Evolutionary conservation across 2,888 invertebrate species (phyloP).

Genomic region (Hydrotaea diabolus): DNA sequence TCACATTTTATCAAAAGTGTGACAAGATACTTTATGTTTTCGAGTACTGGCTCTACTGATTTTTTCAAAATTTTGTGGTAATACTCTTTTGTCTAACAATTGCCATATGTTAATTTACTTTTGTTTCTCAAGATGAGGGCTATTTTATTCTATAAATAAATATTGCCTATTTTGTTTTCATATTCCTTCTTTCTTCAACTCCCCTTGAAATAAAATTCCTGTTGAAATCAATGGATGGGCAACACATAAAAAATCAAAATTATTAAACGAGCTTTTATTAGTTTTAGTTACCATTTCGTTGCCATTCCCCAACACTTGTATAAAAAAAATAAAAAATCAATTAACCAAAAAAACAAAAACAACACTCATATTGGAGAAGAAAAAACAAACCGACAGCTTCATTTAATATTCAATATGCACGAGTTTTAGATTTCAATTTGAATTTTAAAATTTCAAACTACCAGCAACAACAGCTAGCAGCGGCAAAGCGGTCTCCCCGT

Average conservation of each 20-base stretch:
- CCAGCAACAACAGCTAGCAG: background rate
- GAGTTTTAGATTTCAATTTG: conserved; percentile 41
- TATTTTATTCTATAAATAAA: background rate
- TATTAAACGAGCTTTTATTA: background rate
- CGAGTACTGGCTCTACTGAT: too few species aligned
- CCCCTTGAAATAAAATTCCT: too few species aligned
- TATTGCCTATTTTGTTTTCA: too few species aligned
- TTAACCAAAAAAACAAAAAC: background rate
- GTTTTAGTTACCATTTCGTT: background rate
- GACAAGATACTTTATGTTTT: too few species aligned
- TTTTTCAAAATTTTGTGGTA: too few species aligned
- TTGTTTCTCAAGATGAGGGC: too few species aligned
- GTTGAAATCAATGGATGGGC: background rate
- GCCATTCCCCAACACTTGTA: background rate
- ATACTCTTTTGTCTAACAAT: too few species aligned
- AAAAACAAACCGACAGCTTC: conserved; percentile 1
- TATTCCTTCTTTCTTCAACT: too few species aligned
- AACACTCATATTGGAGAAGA: too few species aligned
- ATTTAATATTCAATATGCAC: conserved; percentile 53
- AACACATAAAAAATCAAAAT: background rate
- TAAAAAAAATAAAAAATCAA: background rate
- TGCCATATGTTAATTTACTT: too few species aligned
- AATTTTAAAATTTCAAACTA: conserved; percentile 25
- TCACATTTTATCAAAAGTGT: too few species aligned
- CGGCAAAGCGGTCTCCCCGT: background rate